These are phyloP conservation scores for Vidua macroura DNA, from an alignment of 2,113 vertebrate genomes.

Conservation along the genomic window DNA sequence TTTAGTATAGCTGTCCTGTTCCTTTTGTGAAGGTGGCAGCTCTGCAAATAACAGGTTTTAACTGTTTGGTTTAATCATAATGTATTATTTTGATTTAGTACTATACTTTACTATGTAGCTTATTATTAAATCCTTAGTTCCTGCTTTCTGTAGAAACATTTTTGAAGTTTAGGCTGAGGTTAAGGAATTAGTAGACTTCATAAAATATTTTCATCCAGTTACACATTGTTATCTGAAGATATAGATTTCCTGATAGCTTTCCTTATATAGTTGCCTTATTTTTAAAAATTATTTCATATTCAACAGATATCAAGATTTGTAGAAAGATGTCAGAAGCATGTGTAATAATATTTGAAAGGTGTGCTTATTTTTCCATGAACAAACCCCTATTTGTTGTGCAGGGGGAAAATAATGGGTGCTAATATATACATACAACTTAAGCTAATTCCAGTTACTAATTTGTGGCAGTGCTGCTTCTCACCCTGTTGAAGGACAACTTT, in stretches of 20 bases:
- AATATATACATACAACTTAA: neutral
- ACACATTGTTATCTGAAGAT: neutral
- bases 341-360: neutral
- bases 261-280: neutral
- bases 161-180: neutral
- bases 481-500: neutral
- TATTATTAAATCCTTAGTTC: neutral
- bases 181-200: neutral
- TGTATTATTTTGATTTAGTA: neutral
- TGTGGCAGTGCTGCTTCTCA: neutral
- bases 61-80: neutral
- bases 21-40: neutral
- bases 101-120: neutral
- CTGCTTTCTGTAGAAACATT: neutral
- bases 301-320: neutral
- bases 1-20: neutral
- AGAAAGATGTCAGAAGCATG: neutral
- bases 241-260: neutral
- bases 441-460: neutral
- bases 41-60: neutral
- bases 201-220: neutral
- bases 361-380: neutral
- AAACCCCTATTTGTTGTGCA: neutral
- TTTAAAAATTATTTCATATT: neutral
- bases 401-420: neutral